Percentiles rank a stretch among this genome's conserved stretches.
phyloP scores from a whole-genome alignment of 2,888 invertebrate species.

The Hydrotaea cyrtoneurina region DNA sequence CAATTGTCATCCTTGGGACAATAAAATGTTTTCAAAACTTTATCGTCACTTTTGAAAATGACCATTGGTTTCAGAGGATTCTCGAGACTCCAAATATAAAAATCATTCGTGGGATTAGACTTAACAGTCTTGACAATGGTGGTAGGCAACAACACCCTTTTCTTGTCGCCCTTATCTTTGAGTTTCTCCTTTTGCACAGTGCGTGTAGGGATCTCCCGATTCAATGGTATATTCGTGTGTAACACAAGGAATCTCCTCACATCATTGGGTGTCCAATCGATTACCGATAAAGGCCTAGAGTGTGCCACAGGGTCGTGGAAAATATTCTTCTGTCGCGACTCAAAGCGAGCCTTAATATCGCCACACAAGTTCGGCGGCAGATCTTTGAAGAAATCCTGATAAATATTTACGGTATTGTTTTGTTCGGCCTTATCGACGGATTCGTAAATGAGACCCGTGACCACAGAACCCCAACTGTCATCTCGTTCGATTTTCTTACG shows the following conservation, averaged over 20 bases:
- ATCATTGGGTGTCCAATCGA: constrained; percentile 87
- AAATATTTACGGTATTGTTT: constrained; percentile 91
- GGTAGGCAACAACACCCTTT: neutral
- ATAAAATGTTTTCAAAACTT: constrained; percentile 89
- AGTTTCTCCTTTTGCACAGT: neutral
- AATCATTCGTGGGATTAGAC: constrained; percentile 69
- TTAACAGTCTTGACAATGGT: constrained; percentile 38
- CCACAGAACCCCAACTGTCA: constrained; percentile 86
- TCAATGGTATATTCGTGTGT: constrained; percentile 67
- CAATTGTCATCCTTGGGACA: constrained; percentile 91
- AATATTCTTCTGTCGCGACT: constrained; percentile 85
- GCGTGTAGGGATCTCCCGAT: neutral
- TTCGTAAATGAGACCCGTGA: constrained; percentile 76
- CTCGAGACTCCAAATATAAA: constrained; percentile 75
- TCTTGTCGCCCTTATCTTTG: neutral
- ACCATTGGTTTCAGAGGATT: constrained; percentile 84
- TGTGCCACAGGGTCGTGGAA: constrained; percentile 83
- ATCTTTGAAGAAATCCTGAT: constrained; percentile 87
- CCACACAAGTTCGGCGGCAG: constrained; percentile 79
- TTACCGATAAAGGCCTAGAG: constrained; percentile 81
- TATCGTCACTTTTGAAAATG: constrained; percentile 86
- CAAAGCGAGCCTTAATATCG: constrained; percentile 83
- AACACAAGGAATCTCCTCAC: constrained; percentile 71
- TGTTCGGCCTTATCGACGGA: constrained; percentile 80
- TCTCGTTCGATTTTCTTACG: constrained; percentile 91